These are phyloP conservation scores for Holothuria glaberrima DNA, from an alignment of 35 echinoderm and acorn worm genomes.

Conservation along the genomic window DNA sequence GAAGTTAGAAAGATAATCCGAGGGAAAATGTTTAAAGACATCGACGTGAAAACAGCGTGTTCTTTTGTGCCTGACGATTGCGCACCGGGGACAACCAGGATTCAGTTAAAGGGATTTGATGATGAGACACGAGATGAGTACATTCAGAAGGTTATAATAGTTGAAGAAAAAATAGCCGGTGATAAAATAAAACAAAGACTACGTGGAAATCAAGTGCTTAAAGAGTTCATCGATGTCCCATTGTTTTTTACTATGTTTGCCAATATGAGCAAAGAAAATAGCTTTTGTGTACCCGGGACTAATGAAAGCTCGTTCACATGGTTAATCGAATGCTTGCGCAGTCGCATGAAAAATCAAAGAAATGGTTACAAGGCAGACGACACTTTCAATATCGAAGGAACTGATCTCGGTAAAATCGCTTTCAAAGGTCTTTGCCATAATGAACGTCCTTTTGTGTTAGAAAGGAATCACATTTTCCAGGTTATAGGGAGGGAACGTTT, in stretches of 20 bases:
- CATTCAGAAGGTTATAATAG: not conserved
- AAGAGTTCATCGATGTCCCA: not conserved
- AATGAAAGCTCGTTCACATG: no score
- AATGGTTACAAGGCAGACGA: no score
- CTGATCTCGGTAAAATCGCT: no score
- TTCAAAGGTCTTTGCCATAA: no score
- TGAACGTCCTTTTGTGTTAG: no score
- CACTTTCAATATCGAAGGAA: no score
- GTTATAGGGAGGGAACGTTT: no score
- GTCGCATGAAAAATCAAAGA: no score
- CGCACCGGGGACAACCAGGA: not conserved
- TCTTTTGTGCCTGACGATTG: not conserved
- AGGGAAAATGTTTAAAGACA: not conserved
- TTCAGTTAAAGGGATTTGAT: not conserved
- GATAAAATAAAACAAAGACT: not conserved
- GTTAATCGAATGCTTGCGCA: no score
- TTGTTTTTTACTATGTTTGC: not conserved
- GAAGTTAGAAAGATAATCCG: not conserved
- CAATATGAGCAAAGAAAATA: not conserved
- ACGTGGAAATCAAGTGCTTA: not conserved
- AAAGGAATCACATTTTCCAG: no score
- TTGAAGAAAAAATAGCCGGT: not conserved
- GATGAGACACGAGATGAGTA: constrained; percentile 2
- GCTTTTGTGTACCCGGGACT: no score
- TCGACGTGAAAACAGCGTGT: not conserved